Percentiles rank a stretch among this genome's conserved stretches.
phyloP scores from a whole-genome alignment of 2,113 vertebrate species.

The Capreolus pygargus region DNA sequence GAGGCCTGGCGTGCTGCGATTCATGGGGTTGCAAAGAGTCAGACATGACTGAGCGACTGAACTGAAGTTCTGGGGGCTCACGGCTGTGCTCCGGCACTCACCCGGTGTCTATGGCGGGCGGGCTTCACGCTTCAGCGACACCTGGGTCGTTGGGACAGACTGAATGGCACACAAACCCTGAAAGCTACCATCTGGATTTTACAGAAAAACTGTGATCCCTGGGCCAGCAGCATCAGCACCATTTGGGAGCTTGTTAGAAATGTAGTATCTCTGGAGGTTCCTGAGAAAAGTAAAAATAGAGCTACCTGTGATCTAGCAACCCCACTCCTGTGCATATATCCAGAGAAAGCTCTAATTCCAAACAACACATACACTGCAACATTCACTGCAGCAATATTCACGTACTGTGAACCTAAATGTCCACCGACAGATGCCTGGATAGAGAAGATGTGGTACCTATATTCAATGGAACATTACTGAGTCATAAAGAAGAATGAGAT shows the following conservation, averaged over 20 bases:
- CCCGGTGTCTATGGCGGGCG: rapidly evolving
- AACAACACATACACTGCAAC: background rate
- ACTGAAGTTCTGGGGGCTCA: background rate
- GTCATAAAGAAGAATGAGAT: background rate
- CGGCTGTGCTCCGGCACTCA: background rate
- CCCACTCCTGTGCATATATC: no score
- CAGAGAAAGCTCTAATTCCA: background rate
- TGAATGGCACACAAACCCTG: background rate
- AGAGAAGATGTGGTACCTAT: background rate
- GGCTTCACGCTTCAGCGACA: background rate
- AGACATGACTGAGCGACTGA: background rate
- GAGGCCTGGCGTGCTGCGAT: background rate
- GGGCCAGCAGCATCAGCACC: no score
- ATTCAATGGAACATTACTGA: background rate
- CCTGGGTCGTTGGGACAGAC: background rate
- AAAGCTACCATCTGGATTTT: background rate
- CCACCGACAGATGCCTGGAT: background rate
- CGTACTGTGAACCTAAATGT: background rate
- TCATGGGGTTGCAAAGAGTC: background rate
- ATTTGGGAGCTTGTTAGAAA: background rate
- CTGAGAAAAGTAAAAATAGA: background rate
- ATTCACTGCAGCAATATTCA: background rate
- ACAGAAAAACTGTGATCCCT: background rate
- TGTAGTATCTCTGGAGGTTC: background rate
- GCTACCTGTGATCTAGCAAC: background rate